Evolutionary conservation across 92 coral and sea anemone genomes (phyloP).

Genomic region (Bergia sp.): DNA sequence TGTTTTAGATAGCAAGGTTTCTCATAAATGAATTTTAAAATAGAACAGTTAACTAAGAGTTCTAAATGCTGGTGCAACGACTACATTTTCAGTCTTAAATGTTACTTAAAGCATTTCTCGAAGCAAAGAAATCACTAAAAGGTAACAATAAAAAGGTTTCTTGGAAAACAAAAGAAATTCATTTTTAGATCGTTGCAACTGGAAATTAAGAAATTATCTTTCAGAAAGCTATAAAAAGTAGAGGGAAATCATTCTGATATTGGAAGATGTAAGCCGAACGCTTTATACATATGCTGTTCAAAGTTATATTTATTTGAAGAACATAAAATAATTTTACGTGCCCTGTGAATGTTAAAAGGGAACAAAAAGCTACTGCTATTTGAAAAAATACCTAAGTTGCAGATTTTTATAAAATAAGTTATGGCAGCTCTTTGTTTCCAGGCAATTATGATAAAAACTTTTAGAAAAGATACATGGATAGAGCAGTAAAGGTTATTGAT

Average conservation of each 20-base stretch:
- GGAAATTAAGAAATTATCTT: not conserved
- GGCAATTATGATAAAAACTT: not conserved
- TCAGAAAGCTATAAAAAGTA: too few relatives aligned
- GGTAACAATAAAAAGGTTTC: not conserved
- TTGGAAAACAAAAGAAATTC: not conserved
- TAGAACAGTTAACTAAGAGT: not conserved
- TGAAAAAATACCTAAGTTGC: too few relatives aligned
- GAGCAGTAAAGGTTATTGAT: too few relatives aligned
- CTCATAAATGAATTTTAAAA: not conserved
- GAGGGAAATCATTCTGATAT: not conserved
- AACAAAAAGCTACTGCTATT: too few relatives aligned
- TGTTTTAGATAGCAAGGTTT: not conserved
- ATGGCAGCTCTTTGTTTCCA: not conserved
- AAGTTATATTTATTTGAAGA: too few relatives aligned
- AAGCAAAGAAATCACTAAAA: not conserved
- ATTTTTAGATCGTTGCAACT: not conserved
- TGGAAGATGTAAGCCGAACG: too few relatives aligned
- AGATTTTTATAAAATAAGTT: not conserved
- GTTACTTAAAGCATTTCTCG: not conserved
- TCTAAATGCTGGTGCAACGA: not conserved
- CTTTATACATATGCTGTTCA: not conserved
- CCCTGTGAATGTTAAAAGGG: not conserved
- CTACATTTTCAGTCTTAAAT: not conserved
- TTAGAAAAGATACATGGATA: too few relatives aligned
- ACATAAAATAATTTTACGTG: too few relatives aligned